Evolutionary conservation across 2,888 invertebrate genomes (phyloP), one percentile per base, ranked within the genome.

Genomic region (Pycnomerus fuliginosus): DNA sequence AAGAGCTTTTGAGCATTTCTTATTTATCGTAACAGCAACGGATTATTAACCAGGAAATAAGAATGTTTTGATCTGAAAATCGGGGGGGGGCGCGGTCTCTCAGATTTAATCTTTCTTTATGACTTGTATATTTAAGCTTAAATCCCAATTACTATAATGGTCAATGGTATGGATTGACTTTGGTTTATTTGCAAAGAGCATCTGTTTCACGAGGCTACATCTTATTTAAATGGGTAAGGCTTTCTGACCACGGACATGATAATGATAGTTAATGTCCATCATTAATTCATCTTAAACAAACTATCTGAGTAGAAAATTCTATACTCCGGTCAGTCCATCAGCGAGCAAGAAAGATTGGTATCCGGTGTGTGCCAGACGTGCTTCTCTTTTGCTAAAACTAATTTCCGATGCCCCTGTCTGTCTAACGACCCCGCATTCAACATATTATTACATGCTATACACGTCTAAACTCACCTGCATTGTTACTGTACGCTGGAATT

Each of bases 241-340:
- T 40, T 55, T 50, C 47, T 35, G 38, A 42, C 45, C 51, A 51
- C 43, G 49, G 55, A 60, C 53, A 46, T 46, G 43, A 53, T 62
- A 62, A 60, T 61, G 52, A 58, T 50, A 53, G 52, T 58, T 56
- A 60, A 62, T 60, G 59, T 52, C 58, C 45, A 48, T 62, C 60
- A 61, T 62, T 62, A 61, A 59, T 60, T 59, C 56, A 33, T 54
- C 56, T 58, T 61, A 58, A 60, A 58, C 60, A 59, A 62, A 61
- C 58, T 55, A 52, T 48, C 53, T 39, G 48, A 49, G 53, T 16
- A 20, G 16, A 8, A 25, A 40, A 51, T 35, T 20, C 29, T 20
- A 34, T 29, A n/a, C n/a, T 20, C 20, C 8, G 20, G 20, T 20
- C 8, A 2, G 10, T n/a, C 15, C n/a, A 3, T 15, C 39, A 49